Evolutionary conservation across 2,797 vertebrate genomes (phyloP), one percentile per base, ranked within the genome.

Genomic region (Limnodromus scolopaceus): DNA sequence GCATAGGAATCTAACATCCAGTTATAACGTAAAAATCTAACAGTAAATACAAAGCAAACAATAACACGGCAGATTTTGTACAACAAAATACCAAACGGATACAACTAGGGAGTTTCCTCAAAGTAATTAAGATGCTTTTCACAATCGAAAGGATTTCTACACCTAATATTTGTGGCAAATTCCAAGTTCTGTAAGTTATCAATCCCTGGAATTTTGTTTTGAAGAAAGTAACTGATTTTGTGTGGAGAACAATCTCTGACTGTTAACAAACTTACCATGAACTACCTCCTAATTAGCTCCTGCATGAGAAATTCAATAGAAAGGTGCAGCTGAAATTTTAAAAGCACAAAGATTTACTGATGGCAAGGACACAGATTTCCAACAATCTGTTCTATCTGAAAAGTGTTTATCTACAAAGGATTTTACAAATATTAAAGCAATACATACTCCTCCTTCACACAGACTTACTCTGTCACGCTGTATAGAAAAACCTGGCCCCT

Each of bases 391-490:
- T 85, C 49, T 63, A 16, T 18, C 34, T n/a, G n/a, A 14, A 18
- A 43, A 45, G 13, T 3, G 32, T 80, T 70, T 51, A 24, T n/a
- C 46, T 63, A 16, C 16, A 53, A 54, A 69, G 34, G 41, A 12
- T 63, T 89, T 77, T n/a, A 60, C 60, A 51, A 58, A 60, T 63
- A 66, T 15, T 74, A 63, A 83, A 91, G 71, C 53, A n/a, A 60
- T 22, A 58, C 15, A 23, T 9, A 4, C 58, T 38, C 65, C 66
- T 78, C 41, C 51, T 77, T 74, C 78, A 32, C 78, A 17, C 38
- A 25, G 23, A 36, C 27, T 23, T 12, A 28, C 27, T 11, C 0
- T 5, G 39, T 49, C 87, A 74, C 0, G 0, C 2, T 41, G 38
- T 10, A 7, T 2, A 48, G 9, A 60, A 53, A 65, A 82, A 54